A percentile compares a stretch with the other conserved stretches of the same genome.
These are phyloP conservation scores for Anabacerthia variegaticeps DNA, from an alignment of 2,797 vertebrate genomes.

Conservation along the genomic window DNA sequence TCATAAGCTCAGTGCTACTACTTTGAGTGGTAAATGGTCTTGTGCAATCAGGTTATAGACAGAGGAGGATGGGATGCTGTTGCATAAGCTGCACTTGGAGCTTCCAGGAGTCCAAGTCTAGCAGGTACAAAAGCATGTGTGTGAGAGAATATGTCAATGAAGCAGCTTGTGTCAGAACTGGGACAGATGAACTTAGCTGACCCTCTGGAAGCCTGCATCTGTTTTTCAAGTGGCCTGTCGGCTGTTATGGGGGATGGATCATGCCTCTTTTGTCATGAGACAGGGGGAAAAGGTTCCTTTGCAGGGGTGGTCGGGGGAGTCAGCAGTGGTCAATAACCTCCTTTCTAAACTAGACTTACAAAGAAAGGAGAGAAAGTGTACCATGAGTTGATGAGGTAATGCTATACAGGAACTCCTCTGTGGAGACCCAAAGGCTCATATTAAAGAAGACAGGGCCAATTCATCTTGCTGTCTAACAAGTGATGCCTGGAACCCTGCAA, in stretches of 20 bases:
- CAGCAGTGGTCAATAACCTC: not conserved
- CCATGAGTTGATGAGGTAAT: not conserved
- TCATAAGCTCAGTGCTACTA: not conserved
- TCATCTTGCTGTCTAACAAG: not conserved
- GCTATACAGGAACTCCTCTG: not conserved
- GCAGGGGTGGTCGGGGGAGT: not conserved
- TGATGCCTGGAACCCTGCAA: too few relatives aligned
- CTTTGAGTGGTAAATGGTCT: not conserved
- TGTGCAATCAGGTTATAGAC: not conserved
- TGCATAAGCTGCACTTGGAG: not conserved
- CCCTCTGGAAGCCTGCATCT: not conserved
- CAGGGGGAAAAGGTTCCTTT: not conserved
- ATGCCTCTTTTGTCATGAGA: not conserved
- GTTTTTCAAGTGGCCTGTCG: not conserved
- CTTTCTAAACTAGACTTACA: not conserved
- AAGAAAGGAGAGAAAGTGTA: conserved; percentile 1
- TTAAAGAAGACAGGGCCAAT: not conserved
- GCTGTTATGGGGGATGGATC: not conserved
- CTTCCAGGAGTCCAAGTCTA: not conserved
- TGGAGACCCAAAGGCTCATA: not conserved
- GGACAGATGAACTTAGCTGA: not conserved
- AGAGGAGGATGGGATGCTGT: not conserved
- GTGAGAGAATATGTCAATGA: not conserved
- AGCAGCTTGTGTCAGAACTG: conserved; percentile 3
- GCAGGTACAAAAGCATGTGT: not conserved